Conservation (phyloP, 2,113 vertebrate species). For the Apteryx owenii region DNA sequence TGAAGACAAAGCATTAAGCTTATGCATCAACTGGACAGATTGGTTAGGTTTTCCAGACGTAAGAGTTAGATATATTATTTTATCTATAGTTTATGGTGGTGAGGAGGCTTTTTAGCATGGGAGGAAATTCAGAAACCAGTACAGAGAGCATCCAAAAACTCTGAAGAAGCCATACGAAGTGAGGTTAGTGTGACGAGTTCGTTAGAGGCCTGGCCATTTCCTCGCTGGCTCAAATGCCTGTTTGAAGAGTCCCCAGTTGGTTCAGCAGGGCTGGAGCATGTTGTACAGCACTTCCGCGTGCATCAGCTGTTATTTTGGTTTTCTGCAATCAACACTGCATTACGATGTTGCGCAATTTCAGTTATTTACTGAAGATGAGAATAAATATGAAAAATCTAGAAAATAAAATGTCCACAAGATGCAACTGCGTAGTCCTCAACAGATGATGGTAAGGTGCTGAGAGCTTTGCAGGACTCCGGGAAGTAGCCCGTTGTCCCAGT, state of each 20-base stretch:
- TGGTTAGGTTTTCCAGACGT: not conserved
- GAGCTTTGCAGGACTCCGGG: not conserved
- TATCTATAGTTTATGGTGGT: rapidly evolving
- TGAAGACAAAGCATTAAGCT: not conserved
- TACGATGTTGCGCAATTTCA: not conserved
- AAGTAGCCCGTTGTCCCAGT: not conserved
- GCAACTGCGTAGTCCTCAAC: not conserved
- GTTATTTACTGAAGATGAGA: slow-evolving; percentile 27
- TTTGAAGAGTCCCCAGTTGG: not conserved
- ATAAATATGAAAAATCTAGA: slow-evolving; percentile 29
- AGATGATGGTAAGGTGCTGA: not conserved
- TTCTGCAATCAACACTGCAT: not conserved
- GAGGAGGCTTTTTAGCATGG: not conserved
- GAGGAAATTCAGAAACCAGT: not conserved
- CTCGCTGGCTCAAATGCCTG: not conserved
- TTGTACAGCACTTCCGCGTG: not conserved
- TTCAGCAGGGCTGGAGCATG: not conserved
- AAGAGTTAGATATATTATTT: not conserved
- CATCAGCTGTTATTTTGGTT: not conserved
- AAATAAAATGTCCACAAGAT: not conserved
- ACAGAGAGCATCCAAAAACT: not conserved
- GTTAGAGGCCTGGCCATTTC: not conserved
- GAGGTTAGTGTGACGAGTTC: not conserved
- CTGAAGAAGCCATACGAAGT: not conserved
- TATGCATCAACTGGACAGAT: not conserved